Percentiles rank a stretch among this genome's conserved stretches.
These are phyloP conservation scores for Tetraneura akinire DNA, from an alignment of 1,140 invertebrate genomes.

Conservation along the genomic window DNA sequence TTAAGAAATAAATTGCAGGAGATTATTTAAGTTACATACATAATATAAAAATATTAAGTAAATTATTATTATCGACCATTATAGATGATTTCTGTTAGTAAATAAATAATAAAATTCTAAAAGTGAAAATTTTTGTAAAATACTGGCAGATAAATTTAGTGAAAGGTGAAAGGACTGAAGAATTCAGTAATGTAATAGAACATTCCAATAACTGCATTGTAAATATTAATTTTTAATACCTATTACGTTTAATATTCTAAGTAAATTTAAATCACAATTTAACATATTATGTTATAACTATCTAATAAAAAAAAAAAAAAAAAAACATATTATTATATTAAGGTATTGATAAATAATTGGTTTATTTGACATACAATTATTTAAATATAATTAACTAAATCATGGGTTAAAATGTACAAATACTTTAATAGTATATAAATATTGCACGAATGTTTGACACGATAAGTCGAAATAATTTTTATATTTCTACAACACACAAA, in stretches of 20 bases:
- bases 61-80: constrained; percentile 11
- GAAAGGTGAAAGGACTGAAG: constrained; percentile 42
- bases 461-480: background rate
- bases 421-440: background rate
- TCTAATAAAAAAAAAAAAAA: no score
- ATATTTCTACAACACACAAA: background rate
- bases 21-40: no score
- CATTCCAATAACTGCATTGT: constrained; percentile 44
- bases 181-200: constrained; percentile 7
- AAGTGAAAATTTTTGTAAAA: constrained; percentile 31
- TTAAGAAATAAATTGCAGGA: no score
- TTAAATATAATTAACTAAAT: background rate
- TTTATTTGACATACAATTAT: background rate
- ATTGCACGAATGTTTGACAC: background rate
- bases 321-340: background rate
- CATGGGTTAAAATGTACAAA: background rate
- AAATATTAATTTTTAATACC: constrained; percentile 37
- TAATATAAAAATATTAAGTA: background rate
- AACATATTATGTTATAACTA: background rate
- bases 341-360: background rate
- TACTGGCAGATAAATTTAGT: constrained; percentile 30
- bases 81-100: background rate
- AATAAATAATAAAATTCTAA: background rate
- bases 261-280: background rate
- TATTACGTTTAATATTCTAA: constrained; percentile 11